Base-by-base conservation (phyloP, 2,797 vertebrate genomes). In the Echeneis naucrates region DNA sequence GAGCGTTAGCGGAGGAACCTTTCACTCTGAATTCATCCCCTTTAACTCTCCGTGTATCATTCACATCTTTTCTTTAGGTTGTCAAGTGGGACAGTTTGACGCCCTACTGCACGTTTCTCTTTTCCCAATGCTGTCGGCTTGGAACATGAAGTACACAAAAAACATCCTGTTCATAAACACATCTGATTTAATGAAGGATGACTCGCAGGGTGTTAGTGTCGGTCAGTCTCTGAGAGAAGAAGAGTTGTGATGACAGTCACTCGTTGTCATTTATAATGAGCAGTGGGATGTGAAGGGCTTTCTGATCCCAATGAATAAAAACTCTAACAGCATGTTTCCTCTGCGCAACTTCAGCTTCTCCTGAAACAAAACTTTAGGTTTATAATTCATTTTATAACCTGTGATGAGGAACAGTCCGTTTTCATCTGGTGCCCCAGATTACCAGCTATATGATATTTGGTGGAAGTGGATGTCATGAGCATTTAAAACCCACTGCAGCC, bases 391-490 rank as follows among this genome's bases (percentile, higher is more conserved):
- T 33, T 44, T 23, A 30, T 33, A 17, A 33, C 30, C 59, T 8
- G 19, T 52, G 60, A 72, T 52, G 23, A 47, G 35, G 35, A 45
- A 14, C n/a, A n/a, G n/a, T n/a, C n/a, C 44, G 56, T 57, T 72
- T 56, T 30, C 77, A 87, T 91, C 82, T 86, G 86, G 87, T 91
- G 85, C 82, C 53, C 65, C 37, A 60, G 48, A 12, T 56, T 65
- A 80, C 19, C 69, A 26, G 2, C 51, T 55, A 2, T 53, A 63
- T 53, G 7, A 47, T 45, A 80, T 32, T 38, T 30, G 13, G 1
- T 24, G 7, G 24, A 52, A 66, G 51, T 48, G 44, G 42, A 74
- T 44, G n/a, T 45, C 35, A 2, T 8, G 27, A 23, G 38, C 50
- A 56, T 62, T 37, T 68, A 4, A 71, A 62, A 27, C 35, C 16